Base-by-base conservation (phyloP, 1,140 invertebrate genomes). In the Ips typographus region DNA sequence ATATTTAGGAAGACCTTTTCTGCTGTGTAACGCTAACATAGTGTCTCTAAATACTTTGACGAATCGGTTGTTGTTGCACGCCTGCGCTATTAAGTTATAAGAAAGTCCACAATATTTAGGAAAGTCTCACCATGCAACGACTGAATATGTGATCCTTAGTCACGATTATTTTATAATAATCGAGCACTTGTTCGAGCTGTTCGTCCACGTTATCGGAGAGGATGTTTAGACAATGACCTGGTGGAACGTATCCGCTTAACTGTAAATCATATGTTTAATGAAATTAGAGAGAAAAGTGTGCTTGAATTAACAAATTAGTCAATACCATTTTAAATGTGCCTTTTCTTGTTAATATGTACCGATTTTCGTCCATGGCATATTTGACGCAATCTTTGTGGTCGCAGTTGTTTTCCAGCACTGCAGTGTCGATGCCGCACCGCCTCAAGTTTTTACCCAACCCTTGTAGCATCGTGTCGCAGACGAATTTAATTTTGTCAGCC, bases 381-480 rank as follows among this genome's bases (percentile, higher is more conserved):
- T 83, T 78, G 2, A 84, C 80, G 71, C 84, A 84, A 44, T 81
- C 77, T 47, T 84, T 80, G 70, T 85, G 85, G 60, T 81, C 77
- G 4, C 81, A 78, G 72, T 83, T 76, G 65, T 81, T 81, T 38
- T 84, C 79, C 39, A 88, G 68, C 49, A 87, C 83, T 8, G 80
- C 65, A 2, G 85, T 85, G 77, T 91, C 86, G n/a, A 89, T 83
- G 1, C 90, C 90, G 77, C 86, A 88, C 75, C 84, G 85, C 49
- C 90, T 79, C 40, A 92, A 78, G 71, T 85, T 82, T 67, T 82
- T 85, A 0, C 85, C 85, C 41, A 91, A 73, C 38, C 82, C 83
- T 65, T 81, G 80, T 4, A 88, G 58, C 81, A 83, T 86, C 1
- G 82, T 82, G 77, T 86, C 85, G 74, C 85, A 87, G 3, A 87